phyloP scores from a whole-genome alignment of 2,113 vertebrate genomes.

The Excalfactoria chinensis region DNA sequence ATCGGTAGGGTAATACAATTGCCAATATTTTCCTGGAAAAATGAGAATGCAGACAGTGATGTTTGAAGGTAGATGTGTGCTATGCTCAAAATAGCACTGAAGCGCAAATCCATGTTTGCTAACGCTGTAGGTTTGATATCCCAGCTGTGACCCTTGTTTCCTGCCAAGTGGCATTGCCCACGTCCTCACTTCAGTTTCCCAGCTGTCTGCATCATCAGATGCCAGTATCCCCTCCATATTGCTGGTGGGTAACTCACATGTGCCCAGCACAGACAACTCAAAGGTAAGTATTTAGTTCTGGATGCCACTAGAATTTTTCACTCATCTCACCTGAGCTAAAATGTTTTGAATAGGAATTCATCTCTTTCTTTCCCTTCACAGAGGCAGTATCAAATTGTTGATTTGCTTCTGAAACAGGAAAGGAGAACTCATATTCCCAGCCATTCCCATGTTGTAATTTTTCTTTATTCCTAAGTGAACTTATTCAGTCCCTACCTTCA shows the following conservation, averaged over 20 bases:
- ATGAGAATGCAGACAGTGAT: constrained; percentile 47
- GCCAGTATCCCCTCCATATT: not conserved
- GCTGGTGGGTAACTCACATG: not conserved
- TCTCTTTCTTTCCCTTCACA: not conserved
- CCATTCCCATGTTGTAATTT: not conserved
- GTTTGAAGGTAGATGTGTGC: constrained; percentile 31
- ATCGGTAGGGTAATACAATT: constrained; percentile 48
- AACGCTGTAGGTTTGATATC: not conserved
- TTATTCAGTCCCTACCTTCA: not conserved
- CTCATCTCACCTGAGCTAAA: not conserved
- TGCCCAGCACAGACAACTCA: not conserved
- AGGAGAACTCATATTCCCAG: not conserved
- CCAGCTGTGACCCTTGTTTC: not conserved
- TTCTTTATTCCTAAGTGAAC: not conserved
- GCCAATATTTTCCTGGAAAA: constrained; percentile 57
- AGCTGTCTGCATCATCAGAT: not conserved
- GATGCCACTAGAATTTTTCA: not conserved
- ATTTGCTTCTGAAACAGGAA: not conserved
- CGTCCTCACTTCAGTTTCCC: accelerated
- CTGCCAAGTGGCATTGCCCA: not conserved
- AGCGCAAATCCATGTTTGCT: constrained; percentile 18
- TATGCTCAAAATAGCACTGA: constrained; percentile 38
- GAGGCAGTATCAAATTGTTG: not conserved
- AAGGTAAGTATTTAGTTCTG: not conserved
- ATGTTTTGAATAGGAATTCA: not conserved